Conservation (phyloP, 2,888 invertebrate genomes). For the Drosophila ochracea region DNA sequence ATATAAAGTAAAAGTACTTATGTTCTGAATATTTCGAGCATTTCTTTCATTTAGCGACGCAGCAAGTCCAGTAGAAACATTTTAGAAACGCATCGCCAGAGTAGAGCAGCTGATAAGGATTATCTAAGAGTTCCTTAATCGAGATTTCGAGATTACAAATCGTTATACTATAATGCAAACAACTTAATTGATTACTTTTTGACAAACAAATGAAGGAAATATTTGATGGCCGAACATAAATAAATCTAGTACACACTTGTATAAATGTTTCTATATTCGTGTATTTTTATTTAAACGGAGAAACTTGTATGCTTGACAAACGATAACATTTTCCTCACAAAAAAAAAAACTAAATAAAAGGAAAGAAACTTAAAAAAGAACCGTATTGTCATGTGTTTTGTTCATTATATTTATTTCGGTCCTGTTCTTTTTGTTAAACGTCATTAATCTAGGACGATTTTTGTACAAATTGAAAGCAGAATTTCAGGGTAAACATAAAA, state of each 20-base stretch:
- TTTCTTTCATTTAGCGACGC: constrained; percentile 41
- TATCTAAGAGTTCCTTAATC: constrained; percentile 1
- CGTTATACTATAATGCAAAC: background rate
- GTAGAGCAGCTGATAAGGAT: background rate
- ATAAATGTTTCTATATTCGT: constrained; percentile 62
- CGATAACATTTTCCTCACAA: constrained; percentile 46
- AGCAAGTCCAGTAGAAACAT: constrained; percentile 20
- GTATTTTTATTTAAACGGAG: constrained; percentile 58
- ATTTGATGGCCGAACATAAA: constrained; percentile 28
- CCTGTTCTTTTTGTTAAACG: background rate
- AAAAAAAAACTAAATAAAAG: constrained; percentile 48
- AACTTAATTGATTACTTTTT: background rate
- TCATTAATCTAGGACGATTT: no score
- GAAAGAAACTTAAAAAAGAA: constrained; percentile 45
- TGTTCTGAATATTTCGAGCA: constrained; percentile 52
- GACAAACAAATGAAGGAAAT: constrained; percentile 23
- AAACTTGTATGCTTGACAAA: constrained; percentile 68
- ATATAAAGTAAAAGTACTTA: constrained; percentile 47
- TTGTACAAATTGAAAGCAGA: background rate
- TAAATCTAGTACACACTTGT: constrained; percentile 42
- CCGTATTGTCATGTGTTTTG: background rate
- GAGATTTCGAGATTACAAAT: constrained; percentile 8
- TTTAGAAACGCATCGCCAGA: constrained; percentile 7
- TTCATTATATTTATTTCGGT: background rate
- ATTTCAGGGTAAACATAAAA: background rate